Evolutionary conservation across 2,113 vertebrate genomes (phyloP).

Genomic region (Leucopsar rothschildi): DNA sequence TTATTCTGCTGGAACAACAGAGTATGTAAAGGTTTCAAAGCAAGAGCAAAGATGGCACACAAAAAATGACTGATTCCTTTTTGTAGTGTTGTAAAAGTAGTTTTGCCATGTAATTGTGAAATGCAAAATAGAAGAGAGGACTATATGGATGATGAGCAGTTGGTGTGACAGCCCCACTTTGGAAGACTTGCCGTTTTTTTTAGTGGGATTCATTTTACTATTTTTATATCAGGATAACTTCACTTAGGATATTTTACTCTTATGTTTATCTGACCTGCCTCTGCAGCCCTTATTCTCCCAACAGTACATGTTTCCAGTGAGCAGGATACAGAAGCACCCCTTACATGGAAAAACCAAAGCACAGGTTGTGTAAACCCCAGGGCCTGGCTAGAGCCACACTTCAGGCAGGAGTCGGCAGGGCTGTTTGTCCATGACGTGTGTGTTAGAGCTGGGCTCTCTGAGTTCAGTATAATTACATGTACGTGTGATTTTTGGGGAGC

Average conservation of each 20-base stretch:
- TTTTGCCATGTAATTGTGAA: not conserved
- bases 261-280: not conserved
- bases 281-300: not conserved
- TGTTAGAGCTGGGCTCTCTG: fast-evolving
- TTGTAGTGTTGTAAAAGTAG: not conserved
- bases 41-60: not conserved
- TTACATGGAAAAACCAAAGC: not conserved
- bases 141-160: fast-evolving
- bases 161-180: not conserved
- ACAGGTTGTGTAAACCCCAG: not conserved
- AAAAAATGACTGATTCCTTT: not conserved
- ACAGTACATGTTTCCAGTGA: not conserved
- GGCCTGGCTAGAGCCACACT: not conserved
- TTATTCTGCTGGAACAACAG: not conserved
- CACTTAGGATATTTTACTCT: not conserved
- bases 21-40: not conserved
- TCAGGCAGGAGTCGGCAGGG: not conserved
- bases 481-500: not conserved
- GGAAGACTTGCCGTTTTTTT: not conserved
- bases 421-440: fast-evolving
- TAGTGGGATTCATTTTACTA: not conserved
- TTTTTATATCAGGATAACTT: not conserved
- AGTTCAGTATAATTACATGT: fast-evolving
- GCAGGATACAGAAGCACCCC: not conserved
- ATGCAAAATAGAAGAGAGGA: not conserved